A percentile compares a stretch with the other conserved stretches of the same genome.
phyloP scores from a whole-genome alignment of 2,113 vertebrate species.

The Tor tambroides region DNA sequence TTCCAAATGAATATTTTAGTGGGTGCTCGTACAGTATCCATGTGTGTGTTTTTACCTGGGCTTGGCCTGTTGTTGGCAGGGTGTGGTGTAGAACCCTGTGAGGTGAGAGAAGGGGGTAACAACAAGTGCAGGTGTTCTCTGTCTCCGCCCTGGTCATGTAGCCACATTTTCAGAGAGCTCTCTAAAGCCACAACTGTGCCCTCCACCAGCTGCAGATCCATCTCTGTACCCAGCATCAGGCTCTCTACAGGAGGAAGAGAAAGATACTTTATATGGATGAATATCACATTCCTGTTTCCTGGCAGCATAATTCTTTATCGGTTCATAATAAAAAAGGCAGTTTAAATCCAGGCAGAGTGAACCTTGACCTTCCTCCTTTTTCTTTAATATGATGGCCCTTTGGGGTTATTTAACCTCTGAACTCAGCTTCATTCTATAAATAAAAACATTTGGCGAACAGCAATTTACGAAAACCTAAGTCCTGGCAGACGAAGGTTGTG shows the following conservation, averaged over 20 bases:
- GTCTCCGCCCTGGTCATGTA: constrained; percentile 84
- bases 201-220: constrained; percentile 84
- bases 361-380: neutral
- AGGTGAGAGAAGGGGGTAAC: constrained; percentile 76
- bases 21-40: neutral
- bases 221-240: constrained; percentile 80
- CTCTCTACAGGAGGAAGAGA: constrained; percentile 68
- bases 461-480: neutral
- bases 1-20: neutral
- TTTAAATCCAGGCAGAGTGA: neutral
- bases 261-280: neutral
- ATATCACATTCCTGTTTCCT: neutral
- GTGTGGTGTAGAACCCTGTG: constrained; percentile 44
- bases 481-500: neutral
- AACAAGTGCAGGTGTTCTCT: constrained; percentile 89
- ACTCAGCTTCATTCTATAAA: neutral
- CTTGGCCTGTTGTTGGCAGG: constrained; percentile 52
- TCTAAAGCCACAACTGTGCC: constrained; percentile 85
- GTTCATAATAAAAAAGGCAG: neutral
- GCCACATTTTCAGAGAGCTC: constrained; percentile 87
- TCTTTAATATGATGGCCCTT: neutral
- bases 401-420: neutral
- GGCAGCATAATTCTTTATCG: neutral
- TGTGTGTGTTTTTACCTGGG: constrained; percentile 65
- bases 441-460: neutral